phyloP scores from a whole-genome alignment of 2,888 invertebrate genomes.

The Mythimna impura region DNA sequence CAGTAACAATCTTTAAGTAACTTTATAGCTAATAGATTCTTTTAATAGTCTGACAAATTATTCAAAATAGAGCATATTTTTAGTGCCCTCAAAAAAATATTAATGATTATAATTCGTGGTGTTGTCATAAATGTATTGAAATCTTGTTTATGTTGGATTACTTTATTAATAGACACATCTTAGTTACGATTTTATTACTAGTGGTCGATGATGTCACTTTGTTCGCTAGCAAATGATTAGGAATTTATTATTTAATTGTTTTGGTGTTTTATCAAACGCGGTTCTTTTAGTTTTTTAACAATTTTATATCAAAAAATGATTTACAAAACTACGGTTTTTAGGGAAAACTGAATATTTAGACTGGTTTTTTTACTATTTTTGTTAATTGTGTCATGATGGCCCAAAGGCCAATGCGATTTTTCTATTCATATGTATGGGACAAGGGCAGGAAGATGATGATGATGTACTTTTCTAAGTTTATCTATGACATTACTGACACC shows the following conservation, averaged over 20 bases:
- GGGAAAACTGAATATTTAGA: background rate
- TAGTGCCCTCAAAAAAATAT: conserved; percentile 12
- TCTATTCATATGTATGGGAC: too few species aligned
- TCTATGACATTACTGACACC: too few species aligned
- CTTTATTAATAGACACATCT: conserved; percentile 19
- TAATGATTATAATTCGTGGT: conserved; percentile 27
- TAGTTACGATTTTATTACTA: conserved; percentile 32
- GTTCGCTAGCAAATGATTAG: conserved; percentile 39
- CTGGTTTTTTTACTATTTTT: background rate
- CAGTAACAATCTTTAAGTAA: background rate
- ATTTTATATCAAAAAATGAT: background rate
- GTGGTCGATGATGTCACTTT: conserved; percentile 51
- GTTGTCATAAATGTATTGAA: conserved; percentile 28
- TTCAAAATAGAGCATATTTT: background rate
- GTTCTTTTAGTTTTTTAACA: conserved; percentile 1
- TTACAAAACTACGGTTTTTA: background rate
- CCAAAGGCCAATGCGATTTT: too few species aligned
- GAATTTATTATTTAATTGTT: conserved; percentile 59
- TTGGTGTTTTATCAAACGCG: conserved; percentile 27
- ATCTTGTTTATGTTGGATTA: conserved; percentile 19
- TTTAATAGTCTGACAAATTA: background rate
- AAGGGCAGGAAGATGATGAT: too few species aligned
- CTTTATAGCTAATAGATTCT: background rate
- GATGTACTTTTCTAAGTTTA: too few species aligned
- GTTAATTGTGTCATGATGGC: too few species aligned